phyloP scores from a whole-genome alignment of 2,888 invertebrate species.

The Terebella lapidaria region DNA sequence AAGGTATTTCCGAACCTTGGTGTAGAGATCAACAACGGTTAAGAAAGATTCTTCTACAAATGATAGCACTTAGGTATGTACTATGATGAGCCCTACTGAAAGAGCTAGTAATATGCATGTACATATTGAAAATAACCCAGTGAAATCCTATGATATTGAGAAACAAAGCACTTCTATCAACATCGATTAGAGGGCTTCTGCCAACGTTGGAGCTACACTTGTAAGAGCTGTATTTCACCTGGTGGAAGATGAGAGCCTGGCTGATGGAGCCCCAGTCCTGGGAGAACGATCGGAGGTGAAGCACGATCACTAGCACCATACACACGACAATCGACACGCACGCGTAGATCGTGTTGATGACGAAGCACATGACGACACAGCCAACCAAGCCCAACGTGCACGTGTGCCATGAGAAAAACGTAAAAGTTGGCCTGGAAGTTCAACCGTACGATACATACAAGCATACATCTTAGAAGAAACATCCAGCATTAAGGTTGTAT shows the following conservation, averaged over 20 bases:
- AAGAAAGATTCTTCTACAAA: neutral
- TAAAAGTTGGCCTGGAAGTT: conserved; percentile 80
- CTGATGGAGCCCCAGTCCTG: conserved; percentile 95
- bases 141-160: too few relatives aligned
- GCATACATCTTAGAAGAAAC: neutral
- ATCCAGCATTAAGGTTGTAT: too few relatives aligned
- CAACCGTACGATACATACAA: conserved; percentile 12
- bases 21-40: neutral
- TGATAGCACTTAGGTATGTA: too few relatives aligned
- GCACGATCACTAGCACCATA: conserved; percentile 77
- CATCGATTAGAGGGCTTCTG: too few relatives aligned
- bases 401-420: conserved; percentile 92
- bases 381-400: conserved; percentile 80
- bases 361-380: conserved; percentile 87
- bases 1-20: conserved; percentile 90
- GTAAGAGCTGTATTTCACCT: too few relatives aligned
- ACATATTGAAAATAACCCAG: too few relatives aligned
- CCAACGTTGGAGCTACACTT: too few relatives aligned
- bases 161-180: too few relatives aligned
- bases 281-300: conserved; percentile 78
- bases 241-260: conserved; percentile 98
- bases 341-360: conserved; percentile 86
- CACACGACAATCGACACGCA: conserved; percentile 81
- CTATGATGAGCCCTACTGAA: too few relatives aligned
- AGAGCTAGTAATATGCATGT: too few relatives aligned